phyloP scores from a whole-genome alignment of 1,140 invertebrate species.

The Bombus balteatus region DNA sequence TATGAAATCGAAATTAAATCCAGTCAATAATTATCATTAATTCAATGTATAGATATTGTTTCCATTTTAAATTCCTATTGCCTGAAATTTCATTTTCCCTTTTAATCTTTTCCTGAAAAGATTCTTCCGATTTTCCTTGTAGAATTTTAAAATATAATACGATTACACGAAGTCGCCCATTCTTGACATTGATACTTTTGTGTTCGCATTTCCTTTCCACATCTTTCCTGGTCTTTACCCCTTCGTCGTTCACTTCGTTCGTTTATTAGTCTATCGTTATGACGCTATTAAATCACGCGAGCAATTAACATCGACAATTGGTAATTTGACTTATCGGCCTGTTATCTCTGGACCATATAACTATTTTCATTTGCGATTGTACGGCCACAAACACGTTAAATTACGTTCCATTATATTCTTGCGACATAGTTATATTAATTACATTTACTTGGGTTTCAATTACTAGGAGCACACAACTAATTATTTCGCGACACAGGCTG shows the following conservation, averaged over 20 bases:
- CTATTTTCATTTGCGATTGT: constrained; percentile 17
- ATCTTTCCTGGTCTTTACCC: too few species aligned
- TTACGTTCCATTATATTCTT: constrained; percentile 28
- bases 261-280: constrained; percentile 12
- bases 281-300: constrained; percentile 11
- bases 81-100: not conserved
- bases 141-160: not conserved
- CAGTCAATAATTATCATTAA: not conserved
- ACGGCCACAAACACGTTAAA: not conserved
- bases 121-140: not conserved
- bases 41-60: too few species aligned
- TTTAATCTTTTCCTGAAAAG: too few species aligned
- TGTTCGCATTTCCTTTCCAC: not conserved
- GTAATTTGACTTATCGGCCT: constrained; percentile 39
- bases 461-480: constrained; percentile 18
- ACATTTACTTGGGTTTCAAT: constrained; percentile 43
- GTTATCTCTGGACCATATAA: constrained; percentile 30
- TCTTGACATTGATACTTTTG: not conserved
- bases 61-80: too few species aligned
- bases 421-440: constrained; percentile 48
- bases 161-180: not conserved
- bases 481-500: constrained; percentile 5
- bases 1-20: not conserved
- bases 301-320: constrained; percentile 47
- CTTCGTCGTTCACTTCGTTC: not conserved